These are phyloP conservation scores for Aradophagus sp. DNA, from an alignment of 1,140 invertebrate genomes.

Conservation along the genomic window DNA sequence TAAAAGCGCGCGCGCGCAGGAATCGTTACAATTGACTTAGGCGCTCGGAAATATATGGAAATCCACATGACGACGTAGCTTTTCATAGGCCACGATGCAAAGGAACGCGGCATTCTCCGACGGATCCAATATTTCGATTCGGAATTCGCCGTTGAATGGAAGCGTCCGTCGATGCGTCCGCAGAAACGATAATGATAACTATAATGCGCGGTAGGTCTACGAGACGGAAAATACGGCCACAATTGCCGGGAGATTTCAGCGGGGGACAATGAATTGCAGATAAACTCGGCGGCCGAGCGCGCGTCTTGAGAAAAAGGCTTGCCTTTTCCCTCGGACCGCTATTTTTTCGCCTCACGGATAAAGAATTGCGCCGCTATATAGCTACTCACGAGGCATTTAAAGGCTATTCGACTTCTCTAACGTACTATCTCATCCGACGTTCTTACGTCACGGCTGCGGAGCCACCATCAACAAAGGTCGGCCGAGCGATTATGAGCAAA, in stretches of 20 bases:
- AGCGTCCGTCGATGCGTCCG: constrained; percentile 35
- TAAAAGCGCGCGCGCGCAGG: constrained; percentile 14
- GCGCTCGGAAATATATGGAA: constrained; percentile 33
- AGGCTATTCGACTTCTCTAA: constrained; percentile 33
- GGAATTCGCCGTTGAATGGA: constrained; percentile 31
- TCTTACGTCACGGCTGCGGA: constrained; percentile 27
- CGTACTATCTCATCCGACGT: constrained; percentile 31
- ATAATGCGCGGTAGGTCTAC: constrained; percentile 40
- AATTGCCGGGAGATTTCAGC: constrained; percentile 43
- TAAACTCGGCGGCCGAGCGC: constrained; percentile 2
- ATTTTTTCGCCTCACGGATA: constrained; percentile 34
- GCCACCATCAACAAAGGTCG: constrained; percentile 32
- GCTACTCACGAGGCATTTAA: constrained; percentile 47
- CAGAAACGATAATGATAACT: constrained; percentile 48
- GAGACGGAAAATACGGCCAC: constrained; percentile 38
- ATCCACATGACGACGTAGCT: constrained; percentile 38
- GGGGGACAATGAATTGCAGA: constrained; percentile 50
- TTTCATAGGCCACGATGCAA: constrained; percentile 27
- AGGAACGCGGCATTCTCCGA: constrained; percentile 22
- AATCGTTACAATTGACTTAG: too few species aligned
- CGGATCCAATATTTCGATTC: constrained; percentile 22
- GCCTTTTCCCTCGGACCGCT: constrained; percentile 10
- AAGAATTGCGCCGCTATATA: constrained; percentile 40
- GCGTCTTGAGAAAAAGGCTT: neutral
- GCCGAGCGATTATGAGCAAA: constrained; percentile 39